phyloP scores from a whole-genome alignment of 37 sponge, comb jelly and placozoan genomes.

The Hexactinellida sp. region DNA sequence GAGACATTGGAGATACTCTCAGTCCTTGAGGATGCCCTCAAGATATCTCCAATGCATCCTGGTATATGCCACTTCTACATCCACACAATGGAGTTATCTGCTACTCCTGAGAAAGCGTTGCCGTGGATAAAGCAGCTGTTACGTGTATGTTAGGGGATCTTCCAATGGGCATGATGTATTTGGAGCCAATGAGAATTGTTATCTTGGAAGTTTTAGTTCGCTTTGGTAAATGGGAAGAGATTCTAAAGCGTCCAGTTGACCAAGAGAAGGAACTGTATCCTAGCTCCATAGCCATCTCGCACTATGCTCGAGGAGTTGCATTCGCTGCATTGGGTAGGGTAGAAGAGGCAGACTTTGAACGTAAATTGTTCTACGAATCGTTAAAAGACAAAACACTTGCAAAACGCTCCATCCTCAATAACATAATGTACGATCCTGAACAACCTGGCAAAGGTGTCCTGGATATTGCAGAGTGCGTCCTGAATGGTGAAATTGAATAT shows the following conservation, averaged over 20 bases:
- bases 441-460: slow-evolving; percentile 26
- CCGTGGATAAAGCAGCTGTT: slow-evolving; percentile 32
- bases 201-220: slow-evolving; percentile 48
- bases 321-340: slow-evolving; percentile 35
- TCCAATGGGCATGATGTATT: slow-evolving; percentile 29
- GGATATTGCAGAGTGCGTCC: slow-evolving; percentile 40
- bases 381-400: slow-evolving; percentile 31
- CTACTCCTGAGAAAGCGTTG: slow-evolving; percentile 38
- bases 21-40: slow-evolving; percentile 33
- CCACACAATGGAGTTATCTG: slow-evolving; percentile 56
- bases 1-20: slow-evolving; percentile 41
- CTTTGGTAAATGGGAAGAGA: slow-evolving; percentile 52
- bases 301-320: slow-evolving; percentile 52
- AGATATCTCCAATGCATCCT: slow-evolving; percentile 33
- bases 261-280: slow-evolving; percentile 38
- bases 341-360: slow-evolving; percentile 37
- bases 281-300: slow-evolving; percentile 24
- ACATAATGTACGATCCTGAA: slow-evolving; percentile 34
- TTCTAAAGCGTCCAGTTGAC: slow-evolving; percentile 32
- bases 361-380: slow-evolving; percentile 23
- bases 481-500: slow-evolving; percentile 51
- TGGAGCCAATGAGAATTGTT: slow-evolving; percentile 32
- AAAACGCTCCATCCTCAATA: slow-evolving; percentile 28
- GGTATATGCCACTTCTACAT: slow-evolving; percentile 48
- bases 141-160: slow-evolving; percentile 25